Evolutionary conservation across 2,888 invertebrate genomes (phyloP).

Genomic region (Cybosia mesomella): DNA sequence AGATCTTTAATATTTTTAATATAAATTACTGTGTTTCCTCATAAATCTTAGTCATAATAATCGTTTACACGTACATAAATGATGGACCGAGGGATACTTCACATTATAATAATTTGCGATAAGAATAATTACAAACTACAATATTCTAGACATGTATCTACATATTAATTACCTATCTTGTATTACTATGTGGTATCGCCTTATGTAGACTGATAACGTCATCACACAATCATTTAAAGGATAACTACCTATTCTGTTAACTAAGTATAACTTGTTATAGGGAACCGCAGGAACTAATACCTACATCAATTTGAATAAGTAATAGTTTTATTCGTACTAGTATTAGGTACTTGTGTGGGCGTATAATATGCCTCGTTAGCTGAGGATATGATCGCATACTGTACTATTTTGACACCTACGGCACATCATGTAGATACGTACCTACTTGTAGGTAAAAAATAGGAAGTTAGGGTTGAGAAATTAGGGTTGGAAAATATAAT

Average conservation of each 20-base stretch:
- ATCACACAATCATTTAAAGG: conserved; percentile 10
- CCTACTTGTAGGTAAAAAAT: background rate
- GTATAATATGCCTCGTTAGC: conserved; percentile 19
- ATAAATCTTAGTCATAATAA: no score
- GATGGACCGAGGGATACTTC: background rate
- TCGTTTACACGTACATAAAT: background rate
- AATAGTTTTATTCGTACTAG: conserved; percentile 7
- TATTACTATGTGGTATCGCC: conserved; percentile 19
- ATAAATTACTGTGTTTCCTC: no score
- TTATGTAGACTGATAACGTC: conserved; percentile 20
- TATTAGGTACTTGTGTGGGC: conserved; percentile 22
- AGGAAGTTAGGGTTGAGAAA: no score
- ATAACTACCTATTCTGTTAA: conserved; percentile 4
- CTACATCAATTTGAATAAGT: background rate
- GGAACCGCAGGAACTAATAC: background rate
- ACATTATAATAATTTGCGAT: background rate
- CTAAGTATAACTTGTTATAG: background rate
- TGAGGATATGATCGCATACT: conserved; percentile 41
- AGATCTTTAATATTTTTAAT: no score
- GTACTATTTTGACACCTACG: conserved; percentile 35
- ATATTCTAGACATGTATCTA: conserved; percentile 19
- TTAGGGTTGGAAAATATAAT: no score
- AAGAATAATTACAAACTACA: conserved; percentile 7
- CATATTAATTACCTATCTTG: conserved; percentile 16
- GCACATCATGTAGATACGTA: conserved; percentile 4